Evolutionary conservation across 2,797 vertebrate species (phyloP).

Genomic region (Orientallactaga sibirica): DNA sequence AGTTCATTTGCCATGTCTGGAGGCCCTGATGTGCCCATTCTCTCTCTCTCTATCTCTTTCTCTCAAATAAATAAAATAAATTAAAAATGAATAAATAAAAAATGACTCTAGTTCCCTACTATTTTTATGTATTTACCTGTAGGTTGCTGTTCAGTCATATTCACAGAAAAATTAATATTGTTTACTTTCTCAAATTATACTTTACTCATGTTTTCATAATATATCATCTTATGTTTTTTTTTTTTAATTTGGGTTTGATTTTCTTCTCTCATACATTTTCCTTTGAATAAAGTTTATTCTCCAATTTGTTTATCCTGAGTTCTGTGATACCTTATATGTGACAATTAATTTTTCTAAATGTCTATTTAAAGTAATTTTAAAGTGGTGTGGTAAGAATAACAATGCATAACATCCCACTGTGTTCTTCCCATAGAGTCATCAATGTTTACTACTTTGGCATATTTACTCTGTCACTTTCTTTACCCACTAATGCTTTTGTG

Average conservation of each 20-base stretch:
- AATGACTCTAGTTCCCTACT: too few relatives aligned
- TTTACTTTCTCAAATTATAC: constrained; percentile 5
- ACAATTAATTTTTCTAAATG: background rate
- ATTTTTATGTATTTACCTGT: background rate
- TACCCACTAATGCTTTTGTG: background rate
- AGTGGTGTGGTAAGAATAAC: background rate
- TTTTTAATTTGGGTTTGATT: background rate
- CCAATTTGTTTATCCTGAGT: background rate
- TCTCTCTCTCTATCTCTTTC: too few relatives aligned
- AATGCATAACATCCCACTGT: background rate
- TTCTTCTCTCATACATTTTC: background rate
- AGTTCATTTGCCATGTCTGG: too few relatives aligned
- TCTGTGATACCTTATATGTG: background rate
- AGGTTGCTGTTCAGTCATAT: background rate
- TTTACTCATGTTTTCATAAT: background rate
- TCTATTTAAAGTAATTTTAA: constrained; percentile 30
- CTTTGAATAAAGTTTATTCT: background rate
- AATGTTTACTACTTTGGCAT: background rate
- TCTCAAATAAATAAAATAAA: too few relatives aligned
- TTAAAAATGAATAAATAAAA: too few relatives aligned
- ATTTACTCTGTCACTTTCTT: constrained; percentile 24
- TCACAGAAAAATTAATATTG: background rate
- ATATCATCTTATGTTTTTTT: background rate
- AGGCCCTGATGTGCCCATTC: too few relatives aligned
- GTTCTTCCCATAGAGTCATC: background rate